A percentile compares a stretch with the other conserved stretches of the same genome.
Evolutionary conservation across 2,888 invertebrate genomes (phyloP).

Genomic region (Cotesia congregata): DNA sequence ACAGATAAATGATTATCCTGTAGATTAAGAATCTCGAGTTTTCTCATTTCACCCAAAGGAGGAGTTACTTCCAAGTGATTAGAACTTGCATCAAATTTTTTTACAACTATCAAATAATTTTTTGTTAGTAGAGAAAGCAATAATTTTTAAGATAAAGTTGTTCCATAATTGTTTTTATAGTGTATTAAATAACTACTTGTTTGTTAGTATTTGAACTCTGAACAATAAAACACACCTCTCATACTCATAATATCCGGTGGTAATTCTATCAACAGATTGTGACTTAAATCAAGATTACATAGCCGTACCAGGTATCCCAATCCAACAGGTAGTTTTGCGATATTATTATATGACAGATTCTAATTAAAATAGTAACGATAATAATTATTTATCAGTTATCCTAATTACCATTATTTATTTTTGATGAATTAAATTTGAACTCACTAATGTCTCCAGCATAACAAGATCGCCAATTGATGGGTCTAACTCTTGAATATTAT

Average conservation of each 20-base stretch:
- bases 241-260: slow-evolving; percentile 87
- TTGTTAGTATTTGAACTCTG: slow-evolving; percentile 3
- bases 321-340: slow-evolving; percentile 82
- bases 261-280: slow-evolving; percentile 82
- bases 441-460: slow-evolving; percentile 83
- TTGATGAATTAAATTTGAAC: slow-evolving; percentile 23
- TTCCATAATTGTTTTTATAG: too few relatives aligned
- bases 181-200: background rate
- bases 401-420: background rate
- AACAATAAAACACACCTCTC: slow-evolving; percentile 75
- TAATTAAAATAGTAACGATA: slow-evolving; percentile 61
- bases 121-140: background rate
- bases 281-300: slow-evolving; percentile 79
- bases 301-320: slow-evolving; percentile 87
- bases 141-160: too few relatives aligned
- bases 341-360: slow-evolving; percentile 85
- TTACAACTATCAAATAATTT: slow-evolving; percentile 73
- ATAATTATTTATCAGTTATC: too few relatives aligned
- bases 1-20: slow-evolving; percentile 85
- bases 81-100: slow-evolving; percentile 81
- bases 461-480: slow-evolving; percentile 84
- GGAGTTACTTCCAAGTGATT: slow-evolving; percentile 80
- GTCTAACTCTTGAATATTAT: slow-evolving; percentile 78
- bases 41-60: slow-evolving; percentile 80
- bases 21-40: slow-evolving; percentile 82